These are phyloP conservation scores for Dasyprocta punctata DNA, from an alignment of 2,113 vertebrate genomes.

Conservation along the genomic window DNA sequence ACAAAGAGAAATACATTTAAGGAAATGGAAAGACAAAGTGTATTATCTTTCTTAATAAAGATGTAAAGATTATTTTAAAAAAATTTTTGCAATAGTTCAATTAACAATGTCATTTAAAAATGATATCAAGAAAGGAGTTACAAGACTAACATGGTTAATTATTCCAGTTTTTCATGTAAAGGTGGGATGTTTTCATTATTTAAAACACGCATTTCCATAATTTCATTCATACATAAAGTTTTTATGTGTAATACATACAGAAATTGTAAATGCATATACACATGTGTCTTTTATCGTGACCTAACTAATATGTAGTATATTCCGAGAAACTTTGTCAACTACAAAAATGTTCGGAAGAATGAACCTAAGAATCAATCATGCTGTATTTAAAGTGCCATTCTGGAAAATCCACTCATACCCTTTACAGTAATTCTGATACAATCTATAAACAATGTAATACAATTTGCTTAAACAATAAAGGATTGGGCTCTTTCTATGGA, in stretches of 20 bases:
- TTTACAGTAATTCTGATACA: slow-evolving; percentile 70
- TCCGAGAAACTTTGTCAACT: slow-evolving; percentile 70
- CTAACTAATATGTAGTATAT: slow-evolving; percentile 37
- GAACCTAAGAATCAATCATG: slow-evolving; percentile 71
- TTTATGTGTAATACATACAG: background rate
- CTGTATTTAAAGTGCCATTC: slow-evolving; percentile 73
- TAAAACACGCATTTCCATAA: background rate
- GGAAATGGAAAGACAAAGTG: background rate
- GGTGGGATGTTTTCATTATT: background rate
- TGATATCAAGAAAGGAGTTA: background rate
- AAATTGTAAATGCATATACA: background rate
- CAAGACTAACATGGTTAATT: background rate
- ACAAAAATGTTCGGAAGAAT: slow-evolving; percentile 64
- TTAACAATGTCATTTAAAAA: slow-evolving; percentile 19
- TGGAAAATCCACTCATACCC: slow-evolving; percentile 71
- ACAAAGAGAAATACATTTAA: background rate
- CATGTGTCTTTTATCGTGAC: slow-evolving; percentile 4
- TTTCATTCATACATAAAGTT: background rate
- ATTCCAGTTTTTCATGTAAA: background rate
- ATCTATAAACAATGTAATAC: slow-evolving; percentile 77
- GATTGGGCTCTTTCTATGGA: slow-evolving; percentile 60
- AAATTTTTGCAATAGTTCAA: background rate
- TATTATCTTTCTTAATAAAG: background rate
- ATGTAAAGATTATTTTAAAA: background rate
- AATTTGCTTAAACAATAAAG: slow-evolving; percentile 78